A percentile compares a stretch with the other conserved stretches of the same genome.
phyloP scores from a whole-genome alignment of 2,113 vertebrate species.

The Phycodurus eques region DNA sequence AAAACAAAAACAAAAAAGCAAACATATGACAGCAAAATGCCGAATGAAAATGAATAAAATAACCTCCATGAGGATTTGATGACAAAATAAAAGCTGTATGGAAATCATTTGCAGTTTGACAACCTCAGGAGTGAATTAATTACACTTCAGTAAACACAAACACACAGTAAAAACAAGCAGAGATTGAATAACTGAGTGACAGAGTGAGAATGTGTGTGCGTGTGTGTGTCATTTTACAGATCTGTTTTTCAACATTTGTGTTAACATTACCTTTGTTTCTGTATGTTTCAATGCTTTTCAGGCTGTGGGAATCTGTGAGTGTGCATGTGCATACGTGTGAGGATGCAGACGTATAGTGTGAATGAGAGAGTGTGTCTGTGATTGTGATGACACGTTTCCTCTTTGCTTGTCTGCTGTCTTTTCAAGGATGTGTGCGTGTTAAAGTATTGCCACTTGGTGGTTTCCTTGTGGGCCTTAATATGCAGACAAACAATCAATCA shows the following conservation, averaged over 20 bases:
- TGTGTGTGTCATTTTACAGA: not conserved
- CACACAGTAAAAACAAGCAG: conserved; percentile 3
- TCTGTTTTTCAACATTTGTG: not conserved
- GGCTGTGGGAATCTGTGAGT: not conserved
- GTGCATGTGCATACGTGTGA: not conserved
- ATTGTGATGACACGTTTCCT: not conserved
- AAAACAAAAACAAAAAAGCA: too few species aligned
- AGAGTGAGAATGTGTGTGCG: conserved; percentile 27
- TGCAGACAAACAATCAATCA: conserved; percentile 32
- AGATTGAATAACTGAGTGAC: conserved; percentile 35
- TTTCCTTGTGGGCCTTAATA: not conserved
- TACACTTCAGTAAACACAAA: conserved; percentile 4
- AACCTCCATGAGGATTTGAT: not conserved
- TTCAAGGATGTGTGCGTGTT: not conserved
- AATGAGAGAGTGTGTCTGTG: not conserved
- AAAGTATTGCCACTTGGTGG: conserved; percentile 3
- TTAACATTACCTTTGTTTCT: not conserved
- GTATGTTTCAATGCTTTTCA: not conserved
- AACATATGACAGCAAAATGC: not conserved
- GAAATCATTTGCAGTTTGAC: conserved; percentile 13
- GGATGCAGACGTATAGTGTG: not conserved
- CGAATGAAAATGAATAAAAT: not conserved
- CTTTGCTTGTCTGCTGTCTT: not conserved
- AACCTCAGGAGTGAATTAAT: conserved; percentile 24
- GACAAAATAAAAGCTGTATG: conserved; percentile 8